Evolutionary conservation across 2,888 invertebrate species (phyloP).

Genomic region (Ennomos erosarius): DNA sequence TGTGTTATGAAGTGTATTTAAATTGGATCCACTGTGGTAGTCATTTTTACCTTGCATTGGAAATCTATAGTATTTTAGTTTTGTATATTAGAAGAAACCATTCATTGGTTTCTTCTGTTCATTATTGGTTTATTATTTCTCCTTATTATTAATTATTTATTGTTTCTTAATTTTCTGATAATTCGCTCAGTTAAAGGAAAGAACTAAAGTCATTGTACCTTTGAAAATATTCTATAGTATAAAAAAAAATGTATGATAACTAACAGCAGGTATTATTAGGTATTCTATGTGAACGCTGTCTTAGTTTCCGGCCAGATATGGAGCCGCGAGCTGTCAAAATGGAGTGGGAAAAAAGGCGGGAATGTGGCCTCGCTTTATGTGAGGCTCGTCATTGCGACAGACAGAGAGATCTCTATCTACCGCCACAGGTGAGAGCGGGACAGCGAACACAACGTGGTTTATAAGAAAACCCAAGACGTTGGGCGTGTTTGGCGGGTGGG

Average conservation of each 20-base stretch:
- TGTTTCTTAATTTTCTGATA: too few species aligned
- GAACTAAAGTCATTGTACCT: too few species aligned
- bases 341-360: slow-evolving; percentile 86
- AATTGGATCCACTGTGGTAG: too few species aligned
- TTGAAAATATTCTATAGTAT: neutral
- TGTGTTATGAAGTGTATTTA: too few species aligned
- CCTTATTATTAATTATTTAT: too few species aligned
- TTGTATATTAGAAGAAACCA: too few species aligned
- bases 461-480: slow-evolving; percentile 86
- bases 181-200: neutral
- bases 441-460: slow-evolving; percentile 82
- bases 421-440: slow-evolving; percentile 61
- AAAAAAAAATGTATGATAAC: too few species aligned
- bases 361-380: slow-evolving; percentile 85
- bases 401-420: slow-evolving; percentile 58
- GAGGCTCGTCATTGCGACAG: slow-evolving; percentile 83
- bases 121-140: too few species aligned
- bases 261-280: slow-evolving; percentile 14
- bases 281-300: slow-evolving; percentile 73
- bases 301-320: slow-evolving; percentile 83
- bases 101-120: too few species aligned
- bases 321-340: slow-evolving; percentile 85
- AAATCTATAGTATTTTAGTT: too few species aligned
- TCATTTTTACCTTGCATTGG: too few species aligned
- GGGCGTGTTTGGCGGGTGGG: slow-evolving; percentile 85